Evolutionary conservation across 2,113 vertebrate genomes (phyloP), one percentile per base, ranked within the genome.

Genomic region (Forbesichthys papilliferus): DNA sequence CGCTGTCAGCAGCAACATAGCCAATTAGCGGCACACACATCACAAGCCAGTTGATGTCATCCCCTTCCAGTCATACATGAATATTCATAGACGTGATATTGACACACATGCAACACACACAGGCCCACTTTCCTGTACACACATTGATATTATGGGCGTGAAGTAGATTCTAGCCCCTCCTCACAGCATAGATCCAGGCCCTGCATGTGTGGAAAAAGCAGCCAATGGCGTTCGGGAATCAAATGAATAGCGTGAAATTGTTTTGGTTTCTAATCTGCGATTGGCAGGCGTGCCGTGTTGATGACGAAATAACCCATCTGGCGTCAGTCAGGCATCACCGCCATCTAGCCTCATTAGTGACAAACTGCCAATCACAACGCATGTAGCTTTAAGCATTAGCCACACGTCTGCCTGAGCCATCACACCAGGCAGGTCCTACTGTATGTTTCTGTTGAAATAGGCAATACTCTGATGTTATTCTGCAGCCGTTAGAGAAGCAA

Each of bases 251-350:
- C 20, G 27, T 11, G 36, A 49, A n/a, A 48, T n/a, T 68, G 80
- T 71, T 58, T 54, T 27, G 52, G 48, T 73, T 71, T 64, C 63
- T 65, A 18, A 64, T 82, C 73, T 79, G 70, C 64, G 58, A 73
- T 62, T 20, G 51, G 51, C 49, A 67, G 64, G 48, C 20, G 47
- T 65, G 67, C 57, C 69, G 68, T 61, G 57, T 74, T 73, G 75
- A 57, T 71, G 69, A 75, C 62, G 14, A 69, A 74, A 63, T 56
- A 59, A 64, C 66, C 84, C 77, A 72, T 79, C 74, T 81, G 78
- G 67, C 64, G 68, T 74, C 73, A 66, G 55, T 79, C 72, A 64
- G 27, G 20, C 60, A 61, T 27, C 69, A 42, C 74, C 75, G 55
- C 49, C 11, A 13, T 55, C 74, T 68, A 66, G 78, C 73, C 73